These are phyloP conservation scores for Stenodema calcarata DNA, from an alignment of 2,888 invertebrate species.

Conservation along the genomic window DNA sequence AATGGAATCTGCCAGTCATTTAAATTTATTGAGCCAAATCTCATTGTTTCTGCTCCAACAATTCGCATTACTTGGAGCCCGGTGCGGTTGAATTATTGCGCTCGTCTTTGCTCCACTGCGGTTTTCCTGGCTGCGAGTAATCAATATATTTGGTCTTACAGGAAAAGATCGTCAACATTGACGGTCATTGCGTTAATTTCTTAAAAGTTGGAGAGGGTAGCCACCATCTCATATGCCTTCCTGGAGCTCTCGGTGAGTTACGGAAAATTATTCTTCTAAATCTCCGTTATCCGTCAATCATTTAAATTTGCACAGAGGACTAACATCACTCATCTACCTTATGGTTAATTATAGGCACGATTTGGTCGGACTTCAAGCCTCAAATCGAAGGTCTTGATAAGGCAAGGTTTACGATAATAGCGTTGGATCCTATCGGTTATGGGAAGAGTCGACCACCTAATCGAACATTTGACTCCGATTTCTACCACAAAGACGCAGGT, in stretches of 20 bases:
- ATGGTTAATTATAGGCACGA: conserved; percentile 71
- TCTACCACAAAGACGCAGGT: conserved; percentile 77
- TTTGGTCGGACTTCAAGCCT: conserved; percentile 82
- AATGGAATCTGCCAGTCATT: too few species aligned
- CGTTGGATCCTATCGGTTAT: conserved; percentile 89
- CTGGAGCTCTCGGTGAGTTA: conserved; percentile 74
- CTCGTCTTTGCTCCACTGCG: too few species aligned
- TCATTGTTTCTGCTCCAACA: too few species aligned
- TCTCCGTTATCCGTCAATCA: too few species aligned
- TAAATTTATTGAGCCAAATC: too few species aligned
- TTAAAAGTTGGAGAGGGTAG: conserved; percentile 68
- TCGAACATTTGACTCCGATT: conserved; percentile 73
- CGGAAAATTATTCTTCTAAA: neutral
- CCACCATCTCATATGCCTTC: conserved; percentile 73
- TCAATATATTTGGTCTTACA: conserved; percentile 57
- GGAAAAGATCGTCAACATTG: conserved; percentile 72
- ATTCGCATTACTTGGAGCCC: too few species aligned
- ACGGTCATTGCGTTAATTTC: conserved; percentile 69
- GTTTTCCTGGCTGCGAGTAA: too few species aligned
- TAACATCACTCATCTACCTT: too few species aligned
- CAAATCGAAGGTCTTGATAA: conserved; percentile 73
- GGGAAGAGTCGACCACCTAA: conserved; percentile 82
- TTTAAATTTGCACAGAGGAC: too few species aligned
- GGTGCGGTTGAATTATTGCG: too few species aligned
- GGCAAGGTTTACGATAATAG: conserved; percentile 70